phyloP scores from a whole-genome alignment of 2,888 invertebrate species.

The Mythimna ferrago region DNA sequence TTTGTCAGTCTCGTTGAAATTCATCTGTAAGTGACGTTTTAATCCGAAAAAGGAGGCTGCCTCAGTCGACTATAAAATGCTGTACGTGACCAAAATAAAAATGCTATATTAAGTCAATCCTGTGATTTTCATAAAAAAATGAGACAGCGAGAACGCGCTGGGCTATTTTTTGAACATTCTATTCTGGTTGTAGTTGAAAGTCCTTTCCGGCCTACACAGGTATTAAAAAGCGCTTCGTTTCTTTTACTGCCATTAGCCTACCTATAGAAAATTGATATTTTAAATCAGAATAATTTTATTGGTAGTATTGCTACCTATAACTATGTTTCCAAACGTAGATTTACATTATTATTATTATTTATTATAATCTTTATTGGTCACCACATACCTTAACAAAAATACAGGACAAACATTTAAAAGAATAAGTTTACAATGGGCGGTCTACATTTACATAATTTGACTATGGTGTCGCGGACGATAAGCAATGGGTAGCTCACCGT shows the following conservation, averaged over 20 bases:
- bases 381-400: no score
- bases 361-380: no score
- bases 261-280: neutral
- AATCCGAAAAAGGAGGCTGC: constrained; percentile 79
- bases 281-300: neutral
- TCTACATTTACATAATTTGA: no score
- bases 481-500: no score
- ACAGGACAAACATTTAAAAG: no score
- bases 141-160: constrained; percentile 43
- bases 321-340: neutral
- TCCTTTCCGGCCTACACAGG: neutral
- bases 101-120: constrained; percentile 66
- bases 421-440: no score
- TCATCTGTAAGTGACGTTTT: constrained; percentile 86
- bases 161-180: constrained; percentile 17
- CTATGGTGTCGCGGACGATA: no score
- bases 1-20: constrained; percentile 74
- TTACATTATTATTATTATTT: neutral
- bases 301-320: neutral
- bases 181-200: neutral
- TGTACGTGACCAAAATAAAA: constrained; percentile 84
- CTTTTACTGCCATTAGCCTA: neutral
- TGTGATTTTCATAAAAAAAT: constrained; percentile 48
- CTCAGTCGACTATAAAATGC: constrained; percentile 79
- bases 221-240: neutral